Conservation (phyloP, 37 sponge, comb jelly and placozoan genomes). For the Spongilla lacustris region DNA sequence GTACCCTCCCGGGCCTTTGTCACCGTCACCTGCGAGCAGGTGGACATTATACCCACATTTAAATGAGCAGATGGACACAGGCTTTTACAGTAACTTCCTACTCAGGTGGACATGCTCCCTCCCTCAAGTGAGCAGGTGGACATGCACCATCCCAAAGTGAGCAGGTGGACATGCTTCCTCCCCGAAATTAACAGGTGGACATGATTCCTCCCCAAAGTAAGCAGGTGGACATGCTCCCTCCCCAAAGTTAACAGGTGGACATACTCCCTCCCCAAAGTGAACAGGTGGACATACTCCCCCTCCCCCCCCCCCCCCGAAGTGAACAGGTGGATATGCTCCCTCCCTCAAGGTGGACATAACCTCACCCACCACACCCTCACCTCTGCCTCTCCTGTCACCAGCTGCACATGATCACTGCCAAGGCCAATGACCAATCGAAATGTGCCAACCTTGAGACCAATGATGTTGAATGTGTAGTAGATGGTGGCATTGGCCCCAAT, state of each 20-base stretch:
- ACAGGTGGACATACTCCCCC: no score
- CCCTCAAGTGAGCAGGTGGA: not conserved
- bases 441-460: conserved; percentile 34
- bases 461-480: conserved; percentile 19
- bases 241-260: not conserved
- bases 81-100: no score
- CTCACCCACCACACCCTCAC: conserved; percentile 20
- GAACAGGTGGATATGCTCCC: not conserved
- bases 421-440: conserved; percentile 31
- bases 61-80: not conserved
- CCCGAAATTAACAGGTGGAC: no score
- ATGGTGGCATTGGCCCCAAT: conserved; percentile 23
- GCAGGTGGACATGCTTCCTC: no score
- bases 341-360: no score
- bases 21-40: not conserved
- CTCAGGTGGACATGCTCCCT: not conserved
- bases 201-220: no score
- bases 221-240: no score
- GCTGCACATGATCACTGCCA: conserved; percentile 30
- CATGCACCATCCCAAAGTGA: no score
- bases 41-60: no score
- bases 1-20: not conserved
- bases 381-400: conserved; percentile 44
- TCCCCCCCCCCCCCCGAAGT: no score
- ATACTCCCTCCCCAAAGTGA: not conserved